Conservation (phyloP, 2,888 invertebrate genomes). For the Gryllus longicercus region DNA sequence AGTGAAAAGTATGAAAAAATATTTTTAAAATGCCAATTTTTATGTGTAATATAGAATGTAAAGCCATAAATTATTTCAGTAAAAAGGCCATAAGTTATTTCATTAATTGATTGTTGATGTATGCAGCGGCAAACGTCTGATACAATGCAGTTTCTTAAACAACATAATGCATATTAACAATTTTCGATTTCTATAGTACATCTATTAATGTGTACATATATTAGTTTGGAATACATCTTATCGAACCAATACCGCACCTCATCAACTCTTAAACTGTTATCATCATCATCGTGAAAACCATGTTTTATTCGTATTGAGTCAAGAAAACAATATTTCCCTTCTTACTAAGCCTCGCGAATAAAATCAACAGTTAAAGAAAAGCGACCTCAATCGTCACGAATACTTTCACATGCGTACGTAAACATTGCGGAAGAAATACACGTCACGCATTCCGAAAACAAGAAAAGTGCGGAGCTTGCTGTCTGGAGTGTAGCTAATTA, state of each 20-base stretch:
- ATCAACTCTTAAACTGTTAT: background rate
- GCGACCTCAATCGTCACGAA: background rate
- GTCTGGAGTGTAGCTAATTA: background rate
- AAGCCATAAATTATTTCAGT: no score
- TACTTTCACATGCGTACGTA: background rate
- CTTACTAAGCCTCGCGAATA: no score
- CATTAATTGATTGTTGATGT: no score
- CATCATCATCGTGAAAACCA: background rate
- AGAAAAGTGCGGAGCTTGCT: background rate
- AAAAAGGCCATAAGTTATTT: no score
- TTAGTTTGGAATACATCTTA: background rate
- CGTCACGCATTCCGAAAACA: background rate
- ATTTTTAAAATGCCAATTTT: no score
- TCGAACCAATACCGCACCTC: background rate
- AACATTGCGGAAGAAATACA: background rate
- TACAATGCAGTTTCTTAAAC: no score
- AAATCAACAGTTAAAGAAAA: background rate
- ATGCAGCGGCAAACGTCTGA: no score
- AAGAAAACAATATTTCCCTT: no score
- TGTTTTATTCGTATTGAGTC: background rate
- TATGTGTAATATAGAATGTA: no score
- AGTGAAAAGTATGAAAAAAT: no score
- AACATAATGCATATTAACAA: no score
- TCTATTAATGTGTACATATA: background rate
- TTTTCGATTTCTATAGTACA: no score